Evolutionary conservation across 1,140 invertebrate genomes (phyloP).

Genomic region (Neodiprion fabricii): DNA sequence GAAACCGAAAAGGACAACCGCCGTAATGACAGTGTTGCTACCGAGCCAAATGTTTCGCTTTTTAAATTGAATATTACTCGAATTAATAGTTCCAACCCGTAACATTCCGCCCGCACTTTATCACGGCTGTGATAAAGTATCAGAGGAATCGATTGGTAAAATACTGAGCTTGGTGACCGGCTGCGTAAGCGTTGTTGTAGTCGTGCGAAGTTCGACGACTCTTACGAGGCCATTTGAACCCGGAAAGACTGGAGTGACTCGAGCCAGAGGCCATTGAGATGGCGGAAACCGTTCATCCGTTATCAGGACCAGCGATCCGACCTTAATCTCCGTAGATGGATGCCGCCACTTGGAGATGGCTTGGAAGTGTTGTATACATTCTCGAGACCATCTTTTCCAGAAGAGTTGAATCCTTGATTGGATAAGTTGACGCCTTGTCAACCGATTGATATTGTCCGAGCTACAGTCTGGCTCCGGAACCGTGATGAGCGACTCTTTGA

Average conservation of each 20-base stretch:
- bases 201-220: too few relatives aligned
- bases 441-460: background rate
- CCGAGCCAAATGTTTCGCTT: too few relatives aligned
- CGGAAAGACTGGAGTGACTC: background rate
- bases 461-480: slow-evolving; percentile 16
- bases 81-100: too few relatives aligned
- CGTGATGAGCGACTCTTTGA: slow-evolving; percentile 30
- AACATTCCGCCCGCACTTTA: too few relatives aligned
- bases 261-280: slow-evolving; percentile 23
- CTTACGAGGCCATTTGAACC: too few relatives aligned
- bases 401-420: slow-evolving; percentile 14
- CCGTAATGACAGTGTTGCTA: too few relatives aligned
- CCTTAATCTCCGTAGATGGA: slow-evolving; percentile 12
- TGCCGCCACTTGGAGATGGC: slow-evolving; percentile 27
- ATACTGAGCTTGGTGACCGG: too few relatives aligned
- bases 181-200: too few relatives aligned
- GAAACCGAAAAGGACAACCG: too few relatives aligned
- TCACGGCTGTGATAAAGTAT: too few relatives aligned
- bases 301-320: slow-evolving; percentile 28
- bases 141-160: too few relatives aligned
- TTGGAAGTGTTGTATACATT: slow-evolving; percentile 18
- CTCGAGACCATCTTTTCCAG: slow-evolving; percentile 17
- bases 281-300: slow-evolving; percentile 30
- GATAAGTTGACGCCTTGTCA: slow-evolving; percentile 18
- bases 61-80: too few relatives aligned